phyloP scores from a whole-genome alignment of 2,797 vertebrate genomes.

The Morus bassanus region DNA sequence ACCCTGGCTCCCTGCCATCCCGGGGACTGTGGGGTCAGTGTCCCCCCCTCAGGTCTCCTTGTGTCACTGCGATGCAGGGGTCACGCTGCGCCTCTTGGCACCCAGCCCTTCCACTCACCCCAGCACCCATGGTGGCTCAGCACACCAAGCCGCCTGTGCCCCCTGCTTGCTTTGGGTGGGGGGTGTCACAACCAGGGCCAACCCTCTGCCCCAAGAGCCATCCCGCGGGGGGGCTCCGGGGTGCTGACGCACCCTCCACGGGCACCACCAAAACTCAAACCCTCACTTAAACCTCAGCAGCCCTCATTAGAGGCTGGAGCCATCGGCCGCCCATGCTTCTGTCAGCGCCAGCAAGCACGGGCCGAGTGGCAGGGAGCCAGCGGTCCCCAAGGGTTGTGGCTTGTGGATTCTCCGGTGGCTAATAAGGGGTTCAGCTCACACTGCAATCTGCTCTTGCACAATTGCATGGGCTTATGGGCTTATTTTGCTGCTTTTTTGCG shows the following conservation, averaged over 20 bases:
- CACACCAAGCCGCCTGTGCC: not conserved
- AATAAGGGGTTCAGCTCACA: not conserved
- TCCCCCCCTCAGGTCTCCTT: fast-evolving
- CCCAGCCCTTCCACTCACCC: not conserved
- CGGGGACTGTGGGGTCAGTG: fast-evolving
- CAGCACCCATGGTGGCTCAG: fast-evolving
- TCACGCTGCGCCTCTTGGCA: fast-evolving
- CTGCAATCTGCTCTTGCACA: not conserved
- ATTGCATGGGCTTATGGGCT: not conserved
- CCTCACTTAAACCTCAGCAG: not conserved
- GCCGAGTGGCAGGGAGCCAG: not conserved
- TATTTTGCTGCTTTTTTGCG: not conserved
- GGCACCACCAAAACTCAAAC: not conserved
- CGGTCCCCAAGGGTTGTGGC: not conserved
- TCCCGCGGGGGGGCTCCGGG: fast-evolving
- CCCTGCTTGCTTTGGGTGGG: not conserved
- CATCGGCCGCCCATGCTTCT: too few relatives aligned
- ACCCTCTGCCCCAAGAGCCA: not conserved
- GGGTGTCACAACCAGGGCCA: fast-evolving
- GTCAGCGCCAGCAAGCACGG: not conserved
- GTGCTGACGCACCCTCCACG: fast-evolving
- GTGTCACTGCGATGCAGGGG: too few relatives aligned
- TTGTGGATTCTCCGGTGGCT: not conserved
- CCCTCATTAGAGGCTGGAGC: not conserved
- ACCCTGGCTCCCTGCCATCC: not conserved